Evolutionary conservation across 2,113 vertebrate species (phyloP).

Genomic region (Dolichotis patagonum): DNA sequence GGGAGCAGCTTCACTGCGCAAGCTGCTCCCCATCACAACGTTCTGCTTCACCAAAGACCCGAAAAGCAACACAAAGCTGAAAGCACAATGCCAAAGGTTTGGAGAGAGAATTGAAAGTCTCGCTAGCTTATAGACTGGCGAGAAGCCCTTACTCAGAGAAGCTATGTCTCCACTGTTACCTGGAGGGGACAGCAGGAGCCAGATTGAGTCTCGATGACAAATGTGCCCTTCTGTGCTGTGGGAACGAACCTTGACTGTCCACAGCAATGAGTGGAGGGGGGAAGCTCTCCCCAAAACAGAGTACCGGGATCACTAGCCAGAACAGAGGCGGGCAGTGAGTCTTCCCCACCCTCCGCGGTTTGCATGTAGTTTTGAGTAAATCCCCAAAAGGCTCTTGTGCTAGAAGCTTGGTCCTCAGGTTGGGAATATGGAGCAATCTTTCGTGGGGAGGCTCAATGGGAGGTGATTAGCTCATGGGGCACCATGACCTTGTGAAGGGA

Average conservation of each 20-base stretch:
- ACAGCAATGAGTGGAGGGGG: not conserved
- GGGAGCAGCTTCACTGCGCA: too few relatives aligned
- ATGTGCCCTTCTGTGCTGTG: not conserved
- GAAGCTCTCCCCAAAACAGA: not conserved
- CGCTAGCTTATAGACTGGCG: not conserved
- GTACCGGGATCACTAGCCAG: not conserved
- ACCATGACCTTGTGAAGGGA: not conserved
- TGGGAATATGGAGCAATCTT: not conserved
- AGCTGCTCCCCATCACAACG: too few relatives aligned
- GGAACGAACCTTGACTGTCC: not conserved
- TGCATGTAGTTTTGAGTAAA: not conserved
- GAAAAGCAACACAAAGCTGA: not conserved
- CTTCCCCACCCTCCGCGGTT: too few relatives aligned
- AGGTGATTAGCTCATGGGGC: not conserved
- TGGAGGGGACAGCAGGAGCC: not conserved
- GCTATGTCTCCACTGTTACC: not conserved
- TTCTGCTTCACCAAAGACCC: not conserved
- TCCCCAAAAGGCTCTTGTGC: not conserved
- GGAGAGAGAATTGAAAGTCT: not conserved
- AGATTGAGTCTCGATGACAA: not conserved
- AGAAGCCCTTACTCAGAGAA: not conserved
- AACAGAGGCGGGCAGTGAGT: accelerated
- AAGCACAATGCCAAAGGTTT: not conserved
- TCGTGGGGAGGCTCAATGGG: not conserved
- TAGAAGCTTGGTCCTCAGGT: not conserved